These are phyloP conservation scores for Melinopterus prodromus DNA, from an alignment of 2,888 invertebrate species.

Conservation along the genomic window DNA sequence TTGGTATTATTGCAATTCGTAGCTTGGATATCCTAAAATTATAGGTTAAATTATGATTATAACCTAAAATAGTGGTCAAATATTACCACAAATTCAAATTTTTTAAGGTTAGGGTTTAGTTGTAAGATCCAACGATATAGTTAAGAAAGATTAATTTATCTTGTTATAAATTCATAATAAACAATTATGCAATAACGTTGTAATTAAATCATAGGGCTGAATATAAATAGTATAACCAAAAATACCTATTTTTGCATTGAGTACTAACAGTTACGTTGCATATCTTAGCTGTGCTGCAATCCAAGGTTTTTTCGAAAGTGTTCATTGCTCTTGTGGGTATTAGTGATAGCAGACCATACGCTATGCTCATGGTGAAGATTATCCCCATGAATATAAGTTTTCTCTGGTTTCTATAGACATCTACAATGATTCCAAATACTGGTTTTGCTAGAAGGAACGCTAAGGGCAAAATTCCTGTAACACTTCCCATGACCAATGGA, in stretches of 20 bases:
- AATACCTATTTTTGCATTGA: conserved; percentile 15
- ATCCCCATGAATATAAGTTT: conserved; percentile 77
- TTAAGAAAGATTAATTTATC: too few species aligned
- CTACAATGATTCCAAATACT: conserved; percentile 76
- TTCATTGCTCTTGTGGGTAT: conserved; percentile 60
- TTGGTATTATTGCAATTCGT: conserved; percentile 26
- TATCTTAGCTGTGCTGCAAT: conserved; percentile 50
- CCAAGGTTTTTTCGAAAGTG: conserved; percentile 44
- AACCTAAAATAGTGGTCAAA: too few species aligned
- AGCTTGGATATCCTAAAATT: conserved; percentile 26
- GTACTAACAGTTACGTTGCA: conserved; percentile 58
- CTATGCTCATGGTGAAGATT: conserved; percentile 70
- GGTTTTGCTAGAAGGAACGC: conserved; percentile 81
- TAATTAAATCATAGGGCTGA: background rate
- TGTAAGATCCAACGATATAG: too few species aligned
- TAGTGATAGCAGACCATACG: conserved; percentile 76
- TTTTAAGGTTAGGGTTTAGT: too few species aligned
- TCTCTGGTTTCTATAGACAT: conserved; percentile 73
- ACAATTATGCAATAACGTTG: conserved; percentile 6
- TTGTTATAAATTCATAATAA: too few species aligned
- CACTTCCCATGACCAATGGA: conserved; percentile 77
- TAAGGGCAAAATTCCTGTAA: conserved; percentile 79
- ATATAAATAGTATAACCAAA: background rate
- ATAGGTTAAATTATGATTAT: too few species aligned
- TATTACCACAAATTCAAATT: too few species aligned